These are phyloP conservation scores for Oryzias celebensis DNA, from an alignment of 2,113 vertebrate genomes.

Conservation along the genomic window DNA sequence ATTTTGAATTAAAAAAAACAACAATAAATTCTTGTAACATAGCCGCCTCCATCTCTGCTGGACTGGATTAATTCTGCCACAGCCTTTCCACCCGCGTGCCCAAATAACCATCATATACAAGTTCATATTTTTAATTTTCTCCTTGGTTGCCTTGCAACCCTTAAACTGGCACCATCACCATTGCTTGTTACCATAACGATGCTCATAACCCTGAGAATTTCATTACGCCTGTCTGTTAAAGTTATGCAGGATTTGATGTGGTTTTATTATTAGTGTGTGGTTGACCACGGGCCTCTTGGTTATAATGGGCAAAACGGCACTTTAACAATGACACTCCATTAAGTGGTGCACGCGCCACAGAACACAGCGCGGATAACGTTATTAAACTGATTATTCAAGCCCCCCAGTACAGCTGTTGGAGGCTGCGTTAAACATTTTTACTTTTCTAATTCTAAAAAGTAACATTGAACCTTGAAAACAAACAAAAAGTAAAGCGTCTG, in stretches of 20 bases:
- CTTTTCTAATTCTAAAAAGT: slow-evolving; percentile 44
- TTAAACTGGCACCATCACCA: slow-evolving; percentile 34
- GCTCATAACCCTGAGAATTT: slow-evolving; percentile 69
- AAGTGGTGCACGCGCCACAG: slow-evolving; percentile 61
- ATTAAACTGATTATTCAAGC: slow-evolving; percentile 77
- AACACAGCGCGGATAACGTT: slow-evolving; percentile 73
- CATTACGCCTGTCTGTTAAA: slow-evolving; percentile 70
- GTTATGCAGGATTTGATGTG: slow-evolving; percentile 71
- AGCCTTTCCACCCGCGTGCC: background rate
- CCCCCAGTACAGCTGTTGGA: slow-evolving; percentile 34
- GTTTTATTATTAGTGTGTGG: slow-evolving; percentile 73
- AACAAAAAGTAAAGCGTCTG: background rate
- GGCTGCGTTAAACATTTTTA: slow-evolving; percentile 46
- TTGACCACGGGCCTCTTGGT: slow-evolving; percentile 70
- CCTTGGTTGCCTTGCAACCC: slow-evolving; percentile 67
- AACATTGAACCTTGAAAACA: slow-evolving; percentile 11
- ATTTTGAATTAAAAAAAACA: slow-evolving; percentile 17
- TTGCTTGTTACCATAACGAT: slow-evolving; percentile 65
- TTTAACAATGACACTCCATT: slow-evolving; percentile 79
- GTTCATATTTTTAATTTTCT: slow-evolving; percentile 74
- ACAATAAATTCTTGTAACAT: slow-evolving; percentile 16
- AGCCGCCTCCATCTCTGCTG: background rate
- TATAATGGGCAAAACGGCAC: slow-evolving; percentile 72
- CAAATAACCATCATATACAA: slow-evolving; percentile 47
- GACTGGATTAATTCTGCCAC: slow-evolving; percentile 11